phyloP scores from a whole-genome alignment of 2,113 vertebrate genomes.

The Anhinga anhinga region DNA sequence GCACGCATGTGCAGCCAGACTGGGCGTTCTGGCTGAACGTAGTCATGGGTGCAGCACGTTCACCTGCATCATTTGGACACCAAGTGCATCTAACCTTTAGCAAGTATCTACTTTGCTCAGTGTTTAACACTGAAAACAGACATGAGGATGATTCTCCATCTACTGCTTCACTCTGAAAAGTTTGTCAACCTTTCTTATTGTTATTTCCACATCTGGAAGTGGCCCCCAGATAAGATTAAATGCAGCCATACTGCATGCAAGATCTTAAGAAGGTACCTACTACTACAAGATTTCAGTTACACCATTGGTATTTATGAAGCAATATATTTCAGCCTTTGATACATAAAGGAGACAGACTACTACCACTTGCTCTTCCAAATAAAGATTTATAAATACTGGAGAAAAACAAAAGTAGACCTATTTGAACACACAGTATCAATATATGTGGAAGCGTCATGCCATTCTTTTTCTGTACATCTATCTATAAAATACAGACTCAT shows the following conservation, averaged over 20 bases:
- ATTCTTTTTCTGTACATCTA: not conserved
- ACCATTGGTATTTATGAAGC: not conserved
- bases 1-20: accelerated
- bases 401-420: not conserved
- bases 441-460: not conserved
- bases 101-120: not conserved
- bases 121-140: not conserved
- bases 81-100: not conserved
- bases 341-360: not conserved
- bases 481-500: not conserved
- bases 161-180: not conserved
- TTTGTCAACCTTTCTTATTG: not conserved
- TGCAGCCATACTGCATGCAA: not conserved
- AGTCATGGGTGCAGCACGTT: not conserved
- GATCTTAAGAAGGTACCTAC: not conserved
- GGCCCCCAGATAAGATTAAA: not conserved
- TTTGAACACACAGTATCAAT: not conserved
- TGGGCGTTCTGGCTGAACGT: not conserved
- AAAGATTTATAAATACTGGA: not conserved
- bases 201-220: not conserved
- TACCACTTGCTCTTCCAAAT: not conserved
- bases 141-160: not conserved
- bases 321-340: not conserved
- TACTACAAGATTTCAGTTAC: not conserved
- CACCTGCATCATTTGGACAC: not conserved